These are phyloP conservation scores for Mesorhabditis spiculigera DNA, from an alignment of 2,888 invertebrate species.

Conservation along the genomic window DNA sequence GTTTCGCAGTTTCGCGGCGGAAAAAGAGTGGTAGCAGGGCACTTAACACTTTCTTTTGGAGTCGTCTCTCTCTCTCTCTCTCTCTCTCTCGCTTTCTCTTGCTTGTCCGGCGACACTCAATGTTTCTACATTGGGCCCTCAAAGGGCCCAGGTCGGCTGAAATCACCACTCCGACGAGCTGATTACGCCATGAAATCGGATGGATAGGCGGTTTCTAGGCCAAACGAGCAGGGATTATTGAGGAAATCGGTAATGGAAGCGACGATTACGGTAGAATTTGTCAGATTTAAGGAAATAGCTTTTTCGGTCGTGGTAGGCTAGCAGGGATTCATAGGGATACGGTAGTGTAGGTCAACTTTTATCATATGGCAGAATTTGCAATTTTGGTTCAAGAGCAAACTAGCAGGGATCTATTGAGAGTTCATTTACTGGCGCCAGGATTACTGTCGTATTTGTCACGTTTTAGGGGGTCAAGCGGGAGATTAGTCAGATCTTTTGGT, in stretches of 20 bases:
- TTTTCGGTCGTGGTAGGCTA: no score
- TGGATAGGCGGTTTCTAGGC: background rate
- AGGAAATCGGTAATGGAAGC: no score
- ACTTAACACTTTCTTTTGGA: background rate
- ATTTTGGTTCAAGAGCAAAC: no score
- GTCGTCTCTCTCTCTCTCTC: conserved; percentile 12
- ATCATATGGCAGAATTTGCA: no score
- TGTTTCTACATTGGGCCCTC: background rate
- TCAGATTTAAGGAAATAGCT: no score
- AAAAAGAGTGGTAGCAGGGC: background rate
- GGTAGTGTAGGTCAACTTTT: no score
- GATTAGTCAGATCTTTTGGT: background rate
- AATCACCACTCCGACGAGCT: background rate
- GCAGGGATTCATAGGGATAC: no score
- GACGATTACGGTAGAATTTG: no score
- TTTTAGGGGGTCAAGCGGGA: background rate
- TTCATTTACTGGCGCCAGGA: no score
- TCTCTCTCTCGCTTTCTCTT: background rate
- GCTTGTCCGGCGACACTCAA: background rate
- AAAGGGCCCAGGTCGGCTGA: background rate
- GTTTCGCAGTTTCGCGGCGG: background rate
- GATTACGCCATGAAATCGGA: background rate
- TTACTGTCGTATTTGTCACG: no score
- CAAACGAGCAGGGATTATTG: no score
- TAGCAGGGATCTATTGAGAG: no score